Conservation (phyloP, 2,113 vertebrate species). For the Ellobius talpinus region DNA sequence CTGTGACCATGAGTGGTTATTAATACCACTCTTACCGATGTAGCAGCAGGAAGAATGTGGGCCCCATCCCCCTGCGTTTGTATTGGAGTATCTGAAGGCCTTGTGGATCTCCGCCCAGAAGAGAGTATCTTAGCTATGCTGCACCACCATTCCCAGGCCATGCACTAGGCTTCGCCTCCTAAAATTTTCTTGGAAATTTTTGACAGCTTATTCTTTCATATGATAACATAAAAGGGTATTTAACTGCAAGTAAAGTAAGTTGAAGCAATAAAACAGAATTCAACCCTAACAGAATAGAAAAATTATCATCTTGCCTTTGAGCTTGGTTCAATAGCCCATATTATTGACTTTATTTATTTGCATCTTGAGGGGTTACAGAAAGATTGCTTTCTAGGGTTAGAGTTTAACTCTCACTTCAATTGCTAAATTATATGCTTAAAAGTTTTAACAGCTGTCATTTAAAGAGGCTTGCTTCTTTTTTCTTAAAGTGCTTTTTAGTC, state of each 20-base stretch:
- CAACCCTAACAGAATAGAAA: not conserved
- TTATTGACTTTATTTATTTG: slow-evolving; percentile 47
- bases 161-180: not conserved
- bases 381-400: slow-evolving; percentile 68
- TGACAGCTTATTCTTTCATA: slow-evolving; percentile 28
- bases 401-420: slow-evolving; percentile 80
- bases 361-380: slow-evolving; percentile 41
- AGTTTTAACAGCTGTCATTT: slow-evolving; percentile 82
- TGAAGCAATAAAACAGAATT: slow-evolving; percentile 19
- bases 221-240: not conserved
- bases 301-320: slow-evolving; percentile 37
- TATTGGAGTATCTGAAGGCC: not conserved
- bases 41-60: not conserved
- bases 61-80: not conserved
- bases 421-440: slow-evolving; percentile 76
- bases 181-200: slow-evolving; percentile 41
- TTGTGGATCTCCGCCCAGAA: not conserved
- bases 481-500: slow-evolving; percentile 84
- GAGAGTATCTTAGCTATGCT: not conserved
- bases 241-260: slow-evolving; percentile 44
- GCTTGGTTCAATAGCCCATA: slow-evolving; percentile 66
- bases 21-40: not conserved
- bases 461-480: slow-evolving; percentile 82
- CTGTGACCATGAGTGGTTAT: not conserved
- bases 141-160: not conserved